These are phyloP conservation scores for Pomacea canaliculata DNA, from an alignment of 2,888 invertebrate genomes.

Conservation along the genomic window DNA sequence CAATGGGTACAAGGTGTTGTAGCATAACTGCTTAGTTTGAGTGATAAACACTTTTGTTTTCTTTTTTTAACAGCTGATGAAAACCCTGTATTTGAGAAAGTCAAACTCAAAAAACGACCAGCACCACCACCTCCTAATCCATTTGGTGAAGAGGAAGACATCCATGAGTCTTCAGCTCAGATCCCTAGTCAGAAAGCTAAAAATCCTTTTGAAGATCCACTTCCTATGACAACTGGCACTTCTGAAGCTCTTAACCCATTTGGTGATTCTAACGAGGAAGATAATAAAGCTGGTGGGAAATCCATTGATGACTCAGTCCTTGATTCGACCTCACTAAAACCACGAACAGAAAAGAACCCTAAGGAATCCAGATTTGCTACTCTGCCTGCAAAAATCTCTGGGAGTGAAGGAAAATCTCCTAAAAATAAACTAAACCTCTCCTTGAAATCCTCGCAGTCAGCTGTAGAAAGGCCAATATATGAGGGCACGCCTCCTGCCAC, in stretches of 20 bases:
- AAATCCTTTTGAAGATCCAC: slow-evolving; percentile 41
- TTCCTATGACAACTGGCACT: slow-evolving; percentile 10
- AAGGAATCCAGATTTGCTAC: slow-evolving; percentile 31
- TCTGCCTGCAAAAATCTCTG: slow-evolving; percentile 28
- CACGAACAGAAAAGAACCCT: slow-evolving; percentile 11
- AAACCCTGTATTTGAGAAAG: slow-evolving; percentile 12
- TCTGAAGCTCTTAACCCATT: slow-evolving; percentile 17
- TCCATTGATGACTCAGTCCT: slow-evolving; percentile 10
- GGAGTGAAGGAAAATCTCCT: slow-evolving; percentile 5
- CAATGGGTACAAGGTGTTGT: too few relatives aligned
- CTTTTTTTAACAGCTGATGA: slow-evolving; percentile 9
- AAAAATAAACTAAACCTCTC: slow-evolving; percentile 27
- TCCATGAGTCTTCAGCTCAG: slow-evolving; percentile 1
- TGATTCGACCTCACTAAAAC: not conserved
- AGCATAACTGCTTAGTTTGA: too few relatives aligned
- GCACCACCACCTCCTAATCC: slow-evolving; percentile 44
- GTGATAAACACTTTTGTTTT: not conserved
- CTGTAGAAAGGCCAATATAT: slow-evolving; percentile 52
- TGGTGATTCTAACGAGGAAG: slow-evolving; percentile 21
- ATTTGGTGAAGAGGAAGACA: slow-evolving; percentile 48
- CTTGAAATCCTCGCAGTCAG: slow-evolving; percentile 30
- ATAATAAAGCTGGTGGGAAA: not conserved
- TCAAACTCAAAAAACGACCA: slow-evolving; percentile 12
- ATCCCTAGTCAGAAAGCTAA: slow-evolving; percentile 10
- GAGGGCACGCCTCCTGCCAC: slow-evolving; percentile 61